Base-by-base conservation (phyloP, 2,113 vertebrate genomes). In the Anoplopoma fimbria region DNA sequence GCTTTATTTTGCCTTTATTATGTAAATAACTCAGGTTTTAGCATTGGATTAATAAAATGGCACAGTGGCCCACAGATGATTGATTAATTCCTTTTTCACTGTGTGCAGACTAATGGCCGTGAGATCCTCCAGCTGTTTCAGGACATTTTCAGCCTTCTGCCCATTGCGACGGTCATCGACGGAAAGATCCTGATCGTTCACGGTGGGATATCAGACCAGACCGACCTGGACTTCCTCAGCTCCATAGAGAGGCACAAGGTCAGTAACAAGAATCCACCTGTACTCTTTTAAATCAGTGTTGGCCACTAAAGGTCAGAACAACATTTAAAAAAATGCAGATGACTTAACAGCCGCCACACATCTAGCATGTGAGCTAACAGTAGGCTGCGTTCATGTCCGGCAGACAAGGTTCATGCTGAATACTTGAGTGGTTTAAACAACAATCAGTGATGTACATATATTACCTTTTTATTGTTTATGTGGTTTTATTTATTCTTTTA, bases 201-300 rank as follows among this genome's bases (percentile, higher is more conserved):
- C 3, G 98, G 98, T 51, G 98, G 98, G 0, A 97, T 99, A 88
- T 97, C 98, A 2, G 96, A 98, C 83, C 95, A 95, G 75, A 99
- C 97, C 1, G 96, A 99, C 86, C 88, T 99, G 92, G 94, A 96
- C 88, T 94, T 96, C 73, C 96, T 99, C 69, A 94, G 89, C 68
- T 88, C 85, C 2, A 75, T 99, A 82, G 93, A 98, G 38, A 96
- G 98, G 87, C 95, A 95, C 89, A 98, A 97, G 96, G 98, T 99
- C 90, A 95, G 95, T 19, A 38, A 13, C 19, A 33, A n/a, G 2
- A 10, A 49, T n/a, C 15, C 27, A 1, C 0, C 69, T 23, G 1
- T 14, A 6, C 10, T 34, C 2, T 60, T 57, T 33, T 14, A 65
- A 40, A 64, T 25, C 1, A 3, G 6, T 9, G 21, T 29, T 31